Conservation (phyloP, 2,797 vertebrate species). For the Balearica regulorum region DNA sequence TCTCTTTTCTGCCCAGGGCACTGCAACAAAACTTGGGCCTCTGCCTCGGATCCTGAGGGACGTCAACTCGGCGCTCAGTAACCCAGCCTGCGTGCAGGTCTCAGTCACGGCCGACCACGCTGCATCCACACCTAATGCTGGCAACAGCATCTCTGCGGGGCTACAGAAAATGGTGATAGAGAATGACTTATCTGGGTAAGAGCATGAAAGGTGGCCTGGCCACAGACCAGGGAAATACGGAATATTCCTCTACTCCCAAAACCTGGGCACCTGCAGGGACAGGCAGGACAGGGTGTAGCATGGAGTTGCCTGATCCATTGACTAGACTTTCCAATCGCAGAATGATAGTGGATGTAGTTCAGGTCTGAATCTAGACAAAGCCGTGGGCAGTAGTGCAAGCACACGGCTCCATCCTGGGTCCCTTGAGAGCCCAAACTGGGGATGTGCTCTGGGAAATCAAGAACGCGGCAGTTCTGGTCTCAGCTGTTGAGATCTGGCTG, state of each 20-base stretch:
- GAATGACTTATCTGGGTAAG: constrained; percentile 93
- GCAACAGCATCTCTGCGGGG: constrained; percentile 88
- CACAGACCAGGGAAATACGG: neutral
- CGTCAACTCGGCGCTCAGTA: constrained; percentile 87
- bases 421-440: neutral
- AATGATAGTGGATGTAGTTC: neutral
- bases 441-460: neutral
- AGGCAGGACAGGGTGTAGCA: neutral
- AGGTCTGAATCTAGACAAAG: neutral
- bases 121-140: constrained; percentile 79
- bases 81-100: constrained; percentile 84
- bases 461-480: neutral
- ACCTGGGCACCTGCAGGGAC: neutral
- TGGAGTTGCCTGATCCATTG: neutral
- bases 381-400: neutral
- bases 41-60: constrained; percentile 94
- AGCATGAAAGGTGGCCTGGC: neutral
- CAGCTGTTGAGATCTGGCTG: neutral
- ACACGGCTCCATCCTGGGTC: neutral
- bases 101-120: constrained; percentile 76
- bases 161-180: constrained; percentile 98
- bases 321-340: neutral
- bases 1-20: constrained; percentile 73
- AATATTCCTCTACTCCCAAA: neutral
- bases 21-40: constrained; percentile 89